Evolutionary conservation across 2,113 vertebrate genomes (phyloP).

Genomic region (Ochotona curzoniae): DNA sequence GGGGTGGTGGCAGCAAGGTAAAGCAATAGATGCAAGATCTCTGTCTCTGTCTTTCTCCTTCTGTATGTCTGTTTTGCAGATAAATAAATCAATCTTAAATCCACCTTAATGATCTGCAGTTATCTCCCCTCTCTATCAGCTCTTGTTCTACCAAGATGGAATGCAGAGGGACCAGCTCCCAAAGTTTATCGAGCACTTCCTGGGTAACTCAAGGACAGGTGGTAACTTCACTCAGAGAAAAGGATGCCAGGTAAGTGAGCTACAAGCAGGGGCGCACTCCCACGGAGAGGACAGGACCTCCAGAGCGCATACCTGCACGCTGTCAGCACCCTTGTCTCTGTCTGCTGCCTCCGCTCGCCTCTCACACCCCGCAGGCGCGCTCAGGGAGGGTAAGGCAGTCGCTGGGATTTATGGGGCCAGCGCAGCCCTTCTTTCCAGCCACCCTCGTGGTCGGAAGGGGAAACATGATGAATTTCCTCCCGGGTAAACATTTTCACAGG

Average conservation of each 20-base stretch:
- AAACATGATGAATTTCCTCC: conserved; percentile 78
- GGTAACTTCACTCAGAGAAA: conserved; percentile 38
- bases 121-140: neutral
- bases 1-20: too few species aligned
- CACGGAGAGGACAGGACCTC: neutral
- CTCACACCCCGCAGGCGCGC: neutral
- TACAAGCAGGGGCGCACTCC: neutral
- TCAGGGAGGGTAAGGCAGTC: neutral
- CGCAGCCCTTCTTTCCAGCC: neutral
- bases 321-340: neutral
- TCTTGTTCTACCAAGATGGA: neutral
- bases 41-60: too few species aligned
- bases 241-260: neutral
- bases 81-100: too few species aligned
- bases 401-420: neutral
- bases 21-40: too few species aligned
- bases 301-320: neutral
- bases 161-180: neutral
- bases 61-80: too few species aligned
- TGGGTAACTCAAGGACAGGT: neutral
- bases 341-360: neutral
- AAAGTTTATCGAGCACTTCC: neutral
- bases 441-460: conserved; percentile 60
- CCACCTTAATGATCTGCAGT: neutral
- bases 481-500: conserved; percentile 82